Evolutionary conservation across 2,113 vertebrate genomes (phyloP).

Genomic region (Dryoscopus gambensis): DNA sequence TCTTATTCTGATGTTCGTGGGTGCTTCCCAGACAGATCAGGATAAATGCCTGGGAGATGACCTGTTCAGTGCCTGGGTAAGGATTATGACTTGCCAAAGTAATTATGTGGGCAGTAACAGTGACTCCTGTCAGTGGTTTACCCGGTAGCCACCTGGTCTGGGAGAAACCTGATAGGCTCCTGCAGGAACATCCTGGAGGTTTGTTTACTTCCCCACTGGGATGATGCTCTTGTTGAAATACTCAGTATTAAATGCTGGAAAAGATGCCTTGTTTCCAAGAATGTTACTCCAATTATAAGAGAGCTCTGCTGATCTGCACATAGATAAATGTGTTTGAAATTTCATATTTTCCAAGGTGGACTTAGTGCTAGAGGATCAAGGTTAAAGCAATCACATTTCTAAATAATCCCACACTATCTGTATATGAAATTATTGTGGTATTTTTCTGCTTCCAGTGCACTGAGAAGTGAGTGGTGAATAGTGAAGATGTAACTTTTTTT

Average conservation of each 20-base stretch:
- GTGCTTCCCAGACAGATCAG: not conserved
- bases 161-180: not conserved
- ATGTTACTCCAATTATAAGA: not conserved
- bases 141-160: not conserved
- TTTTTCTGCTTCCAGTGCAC: not conserved
- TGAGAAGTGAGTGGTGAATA: not conserved
- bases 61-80: not conserved
- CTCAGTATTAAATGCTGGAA: not conserved
- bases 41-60: not conserved
- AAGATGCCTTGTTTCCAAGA: not conserved
- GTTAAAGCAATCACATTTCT: not conserved
- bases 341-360: not conserved
- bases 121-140: not conserved
- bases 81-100: not conserved
- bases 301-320: not conserved
- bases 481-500: not conserved
- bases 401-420: not conserved
- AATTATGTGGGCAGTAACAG: not conserved
- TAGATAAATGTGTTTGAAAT: not conserved
- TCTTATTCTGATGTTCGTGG: not conserved
- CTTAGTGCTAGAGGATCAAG: not conserved
- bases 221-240: not conserved
- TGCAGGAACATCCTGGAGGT: not conserved
- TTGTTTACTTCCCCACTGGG: not conserved
- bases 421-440: not conserved